Conservation (phyloP, 2,797 vertebrate species). For the Rhinella marina region DNA sequence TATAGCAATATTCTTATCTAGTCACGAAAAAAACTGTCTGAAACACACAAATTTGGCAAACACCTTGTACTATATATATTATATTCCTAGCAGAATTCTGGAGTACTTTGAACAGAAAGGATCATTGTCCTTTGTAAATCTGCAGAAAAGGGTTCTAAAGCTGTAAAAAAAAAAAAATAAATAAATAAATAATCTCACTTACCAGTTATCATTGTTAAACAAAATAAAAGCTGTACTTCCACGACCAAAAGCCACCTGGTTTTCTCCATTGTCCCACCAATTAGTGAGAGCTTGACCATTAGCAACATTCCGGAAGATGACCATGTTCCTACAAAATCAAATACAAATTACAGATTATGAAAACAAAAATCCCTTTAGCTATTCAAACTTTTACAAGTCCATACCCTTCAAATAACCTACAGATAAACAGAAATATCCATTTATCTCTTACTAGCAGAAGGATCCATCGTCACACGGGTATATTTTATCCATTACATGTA, state of each 20-base stretch:
- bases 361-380: background rate
- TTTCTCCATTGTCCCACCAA: conserved; percentile 94
- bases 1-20: too few species aligned
- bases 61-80: too few species aligned
- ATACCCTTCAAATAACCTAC: background rate
- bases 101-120: too few species aligned
- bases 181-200: conserved; percentile 68
- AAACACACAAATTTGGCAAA: too few species aligned
- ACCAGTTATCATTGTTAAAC: conserved; percentile 93
- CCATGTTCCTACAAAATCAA: conserved; percentile 86
- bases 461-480: too few species aligned
- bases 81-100: too few species aligned
- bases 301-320: conserved; percentile 87
- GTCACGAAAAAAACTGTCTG: too few species aligned
- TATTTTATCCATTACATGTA: too few species aligned
- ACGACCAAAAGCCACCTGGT: conserved; percentile 92
- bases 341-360: background rate
- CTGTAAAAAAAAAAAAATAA: too few species aligned
- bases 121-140: background rate
- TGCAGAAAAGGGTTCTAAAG: background rate
- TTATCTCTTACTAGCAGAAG: too few species aligned
- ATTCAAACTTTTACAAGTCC: background rate
- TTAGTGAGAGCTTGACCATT: conserved; percentile 82
- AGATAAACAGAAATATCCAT: too few species aligned
- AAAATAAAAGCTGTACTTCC: conserved; percentile 88